A percentile compares a stretch with the other conserved stretches of the same genome.
Conservation (phyloP, 2,797 vertebrate species). For the Tapirus indicus region DNA sequence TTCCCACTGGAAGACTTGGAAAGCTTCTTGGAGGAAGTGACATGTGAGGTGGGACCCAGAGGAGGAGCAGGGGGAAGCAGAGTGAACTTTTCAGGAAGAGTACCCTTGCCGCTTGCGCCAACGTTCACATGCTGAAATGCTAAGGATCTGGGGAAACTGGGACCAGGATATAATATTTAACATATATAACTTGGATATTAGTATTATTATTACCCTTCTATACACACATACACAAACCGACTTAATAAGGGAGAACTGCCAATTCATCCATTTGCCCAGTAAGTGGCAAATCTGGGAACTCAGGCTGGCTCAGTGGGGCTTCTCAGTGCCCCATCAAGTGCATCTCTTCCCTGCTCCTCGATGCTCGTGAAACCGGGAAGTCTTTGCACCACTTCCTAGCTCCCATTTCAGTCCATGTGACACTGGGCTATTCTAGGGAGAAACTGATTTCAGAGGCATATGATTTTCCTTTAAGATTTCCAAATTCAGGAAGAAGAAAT, state of each 20-base stretch:
- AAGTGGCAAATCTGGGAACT: neutral
- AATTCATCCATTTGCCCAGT: neutral
- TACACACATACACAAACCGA: neutral
- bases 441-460: neutral
- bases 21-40: neutral
- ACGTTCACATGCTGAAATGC: neutral
- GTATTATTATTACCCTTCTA: neutral
- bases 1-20: neutral
- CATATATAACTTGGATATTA: neutral
- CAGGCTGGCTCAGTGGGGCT: neutral
- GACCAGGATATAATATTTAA: neutral
- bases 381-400: neutral
- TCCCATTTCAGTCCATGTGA: slow-evolving; percentile 2
- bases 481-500: slow-evolving; percentile 59
- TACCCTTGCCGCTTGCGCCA: neutral
- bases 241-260: neutral
- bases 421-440: neutral
- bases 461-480: slow-evolving; percentile 49
- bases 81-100: neutral
- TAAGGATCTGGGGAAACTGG: neutral
- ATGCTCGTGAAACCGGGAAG: neutral
- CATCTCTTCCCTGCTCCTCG: neutral
- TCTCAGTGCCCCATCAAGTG: neutral
- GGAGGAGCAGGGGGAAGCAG: neutral
- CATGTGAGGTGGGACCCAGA: neutral